Evolutionary conservation across 2,113 vertebrate genomes (phyloP), one percentile per base, ranked within the genome.

Genomic region (Stictonetta naevosa): DNA sequence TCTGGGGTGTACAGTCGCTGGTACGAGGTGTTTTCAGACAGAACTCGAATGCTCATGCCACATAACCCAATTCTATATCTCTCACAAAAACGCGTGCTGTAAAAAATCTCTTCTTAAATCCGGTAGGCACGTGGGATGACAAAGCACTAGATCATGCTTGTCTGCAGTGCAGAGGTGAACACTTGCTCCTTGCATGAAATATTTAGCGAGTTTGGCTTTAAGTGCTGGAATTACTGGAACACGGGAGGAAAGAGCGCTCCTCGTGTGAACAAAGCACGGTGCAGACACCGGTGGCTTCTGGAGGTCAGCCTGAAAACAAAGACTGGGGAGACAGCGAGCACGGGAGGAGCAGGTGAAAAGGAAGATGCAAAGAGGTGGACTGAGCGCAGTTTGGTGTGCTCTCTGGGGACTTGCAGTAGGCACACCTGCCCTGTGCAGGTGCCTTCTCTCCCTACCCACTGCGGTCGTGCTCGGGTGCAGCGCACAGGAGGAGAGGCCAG

Each of bases 41-140:
- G 64, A 50, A 8, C 52, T 42, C n/a, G 0, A 4, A 9, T 17
- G 12, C 66, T 26, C 3, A 0, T 0, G 0, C 59, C 44, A 60
- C 1, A 0, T 4, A 34, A 68, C 53, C 33, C 10, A 20, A 10
- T 48, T 79, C 56, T 55, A 5, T 8, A 5, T 52, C 83, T 36
- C 36, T 25, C 52, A 50, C 75, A 25, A 40, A 40, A 90, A 33
- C 58, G 36, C n/a, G 74, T 56, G 46, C 77, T 36, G n/a, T 16
- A 25, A 64, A 42, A 19, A 59, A 10, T 14, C 31, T 22, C 67
- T 14, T 3, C 4, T 52, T n/a, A 25, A 74, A 8, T 21, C 16
- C 15, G 53, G 34, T 12, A 53, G 64, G 68, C 44, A 4, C 0
- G 8, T 0, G 0, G 88, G 7, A 11, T 44, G 81, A 62, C 4